Evolutionary conservation across 2,113 vertebrate genomes (phyloP), one percentile per base, ranked within the genome.

Genomic region (Neomonachus schauinslandi): DNA sequence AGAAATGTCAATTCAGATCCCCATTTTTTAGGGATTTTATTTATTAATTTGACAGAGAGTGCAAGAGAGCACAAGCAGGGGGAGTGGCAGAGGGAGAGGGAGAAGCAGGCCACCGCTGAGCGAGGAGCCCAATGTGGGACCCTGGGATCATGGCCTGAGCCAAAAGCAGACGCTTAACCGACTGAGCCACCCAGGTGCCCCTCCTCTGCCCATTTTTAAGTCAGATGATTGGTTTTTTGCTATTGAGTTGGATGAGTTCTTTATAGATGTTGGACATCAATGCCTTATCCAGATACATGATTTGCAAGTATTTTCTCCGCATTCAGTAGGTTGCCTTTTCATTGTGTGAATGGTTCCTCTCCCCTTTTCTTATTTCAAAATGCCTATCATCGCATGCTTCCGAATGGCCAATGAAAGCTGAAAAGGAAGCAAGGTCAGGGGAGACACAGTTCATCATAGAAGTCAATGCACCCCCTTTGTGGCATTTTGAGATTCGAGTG

Each of bases 401-500:
- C 87, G 39, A 69, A 87, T 72, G 51, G 67, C 61, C 77, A 94
- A 14, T 28, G 65, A 95, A 95, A 88, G 65, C 63, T 80, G 51
- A 91, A 87, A 77, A 89, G 77, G 65, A 96, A 94, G 42, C 42
- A 95, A 94, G 83, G 57, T 92, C 46, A 57, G 7, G 7, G 39
- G 82, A 67, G 26, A 71, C 94, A 97, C 24, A 91, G 94, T 39
- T 92, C 33, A 89, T 89, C n/a, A 67, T 19, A 76, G 67, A 89
- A 57, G 26, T 72, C n/a, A 49, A 55, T n/a, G 61, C 51, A 51
- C 12, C 33, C 22, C 53, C 49, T 95, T 84, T 76, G 33, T 74
- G 65, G n/a, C 59, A 83, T 61, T 97, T 79, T 89, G 92, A 65
- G 46, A 90, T 88, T 90, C 42, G 31, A 92, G 95, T 79, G 74